These are phyloP conservation scores for Atethmia centrago DNA, from an alignment of 2,888 invertebrate genomes.

Conservation along the genomic window DNA sequence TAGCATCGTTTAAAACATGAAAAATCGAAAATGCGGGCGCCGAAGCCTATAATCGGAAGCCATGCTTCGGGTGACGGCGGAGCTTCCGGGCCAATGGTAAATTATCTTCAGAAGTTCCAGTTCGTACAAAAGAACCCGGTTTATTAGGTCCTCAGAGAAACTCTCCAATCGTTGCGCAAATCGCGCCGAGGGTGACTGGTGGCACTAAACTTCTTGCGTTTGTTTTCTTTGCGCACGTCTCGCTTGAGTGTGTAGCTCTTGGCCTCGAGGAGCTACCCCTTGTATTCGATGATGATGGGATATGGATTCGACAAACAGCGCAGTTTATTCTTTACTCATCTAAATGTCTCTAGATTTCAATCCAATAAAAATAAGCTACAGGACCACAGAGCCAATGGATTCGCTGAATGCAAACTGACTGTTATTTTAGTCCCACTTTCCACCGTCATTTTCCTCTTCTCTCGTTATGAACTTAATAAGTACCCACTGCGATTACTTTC, in stretches of 20 bases:
- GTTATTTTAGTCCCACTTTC: background rate
- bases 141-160: background rate
- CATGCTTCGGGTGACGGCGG: constrained; percentile 54
- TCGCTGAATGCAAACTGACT: background rate
- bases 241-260: too few relatives aligned
- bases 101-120: constrained; percentile 29
- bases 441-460: background rate
- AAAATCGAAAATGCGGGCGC: constrained; percentile 62
- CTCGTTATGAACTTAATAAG: background rate
- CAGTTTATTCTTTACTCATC: background rate
- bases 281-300: too few relatives aligned
- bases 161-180: background rate
- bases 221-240: too few relatives aligned
- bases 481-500: background rate
- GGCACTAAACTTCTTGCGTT: too few relatives aligned
- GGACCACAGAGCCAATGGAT: background rate
- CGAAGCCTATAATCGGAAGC: constrained; percentile 59
- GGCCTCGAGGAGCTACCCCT: too few relatives aligned
- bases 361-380: background rate
- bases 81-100: constrained; percentile 30
- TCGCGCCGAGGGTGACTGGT: too few relatives aligned
- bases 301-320: too few relatives aligned
- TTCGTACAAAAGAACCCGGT: background rate
- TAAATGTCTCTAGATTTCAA: background rate
- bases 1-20: constrained; percentile 61